Conservation (phyloP, 2,888 invertebrate genomes). For the Chalcis sispes region DNA sequence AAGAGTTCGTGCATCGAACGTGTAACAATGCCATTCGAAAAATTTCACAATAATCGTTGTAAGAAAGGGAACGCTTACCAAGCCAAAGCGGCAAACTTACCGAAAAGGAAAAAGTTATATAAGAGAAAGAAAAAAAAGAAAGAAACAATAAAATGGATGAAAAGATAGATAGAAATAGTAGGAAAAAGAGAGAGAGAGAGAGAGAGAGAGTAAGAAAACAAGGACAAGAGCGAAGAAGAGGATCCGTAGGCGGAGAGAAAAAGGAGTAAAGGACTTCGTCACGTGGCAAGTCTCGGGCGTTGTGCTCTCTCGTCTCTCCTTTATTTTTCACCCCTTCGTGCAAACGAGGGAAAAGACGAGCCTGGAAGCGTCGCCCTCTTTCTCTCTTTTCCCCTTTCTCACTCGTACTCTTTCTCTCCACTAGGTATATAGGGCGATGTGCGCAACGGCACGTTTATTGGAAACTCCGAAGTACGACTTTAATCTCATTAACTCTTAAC, state of each 20-base stretch:
- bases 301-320: background rate
- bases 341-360: slow-evolving; percentile 18
- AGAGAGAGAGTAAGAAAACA: background rate
- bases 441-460: slow-evolving; percentile 48
- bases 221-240: background rate
- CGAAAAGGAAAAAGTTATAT: background rate
- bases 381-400: background rate
- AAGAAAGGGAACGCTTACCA: too few relatives aligned
- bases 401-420: background rate
- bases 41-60: background rate
- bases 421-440: background rate
- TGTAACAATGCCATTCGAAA: background rate
- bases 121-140: background rate
- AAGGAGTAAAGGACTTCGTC: background rate
- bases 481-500: slow-evolving; percentile 58
- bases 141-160: background rate
- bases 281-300: slow-evolving; percentile 35
- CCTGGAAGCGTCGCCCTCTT: background rate
- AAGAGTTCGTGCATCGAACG: background rate
- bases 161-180: background rate
- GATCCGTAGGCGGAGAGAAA: too few relatives aligned
- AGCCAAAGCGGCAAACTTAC: too few relatives aligned
- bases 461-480: slow-evolving; percentile 54
- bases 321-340: background rate
- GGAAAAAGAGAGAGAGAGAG: background rate